Conservation (phyloP, 2,888 invertebrate species). For the Coecobrya sp. region DNA sequence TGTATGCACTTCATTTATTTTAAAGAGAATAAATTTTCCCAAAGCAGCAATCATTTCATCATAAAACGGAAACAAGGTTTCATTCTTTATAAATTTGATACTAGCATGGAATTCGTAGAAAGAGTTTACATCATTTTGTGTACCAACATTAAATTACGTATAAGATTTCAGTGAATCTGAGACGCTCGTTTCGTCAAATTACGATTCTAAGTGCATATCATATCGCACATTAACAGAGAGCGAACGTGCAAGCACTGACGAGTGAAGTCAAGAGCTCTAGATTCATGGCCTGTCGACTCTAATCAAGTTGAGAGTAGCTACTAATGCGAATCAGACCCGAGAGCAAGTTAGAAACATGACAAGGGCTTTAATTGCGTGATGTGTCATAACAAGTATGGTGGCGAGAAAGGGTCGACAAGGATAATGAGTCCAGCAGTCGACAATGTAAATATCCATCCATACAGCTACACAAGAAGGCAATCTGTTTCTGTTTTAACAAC, state of each 20-base stretch:
- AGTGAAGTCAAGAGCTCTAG: constrained; percentile 34
- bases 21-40: not conserved
- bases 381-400: constrained; percentile 59
- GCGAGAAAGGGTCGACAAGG: constrained; percentile 58
- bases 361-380: constrained; percentile 72
- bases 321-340: constrained; percentile 29
- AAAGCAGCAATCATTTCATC: constrained; percentile 17
- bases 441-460: constrained; percentile 6
- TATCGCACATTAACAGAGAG: constrained; percentile 22
- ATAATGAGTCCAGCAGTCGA: constrained; percentile 38
- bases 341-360: constrained; percentile 38
- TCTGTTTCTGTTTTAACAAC: constrained; percentile 26
- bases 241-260: constrained; percentile 2
- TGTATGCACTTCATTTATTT: no score
- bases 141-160: not conserved
- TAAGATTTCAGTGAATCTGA: not conserved
- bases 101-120: constrained; percentile 82
- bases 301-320: constrained; percentile 51
- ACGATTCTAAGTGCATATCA: constrained; percentile 29
- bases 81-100: constrained; percentile 86
- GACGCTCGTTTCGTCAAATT: not conserved
- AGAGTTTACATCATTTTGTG: not conserved
- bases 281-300: constrained; percentile 58
- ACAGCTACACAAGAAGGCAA: not conserved
- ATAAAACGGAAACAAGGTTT: constrained; percentile 86